Evolutionary conservation across 2,797 vertebrate species (phyloP).

Genomic region (Alauda arvensis): DNA sequence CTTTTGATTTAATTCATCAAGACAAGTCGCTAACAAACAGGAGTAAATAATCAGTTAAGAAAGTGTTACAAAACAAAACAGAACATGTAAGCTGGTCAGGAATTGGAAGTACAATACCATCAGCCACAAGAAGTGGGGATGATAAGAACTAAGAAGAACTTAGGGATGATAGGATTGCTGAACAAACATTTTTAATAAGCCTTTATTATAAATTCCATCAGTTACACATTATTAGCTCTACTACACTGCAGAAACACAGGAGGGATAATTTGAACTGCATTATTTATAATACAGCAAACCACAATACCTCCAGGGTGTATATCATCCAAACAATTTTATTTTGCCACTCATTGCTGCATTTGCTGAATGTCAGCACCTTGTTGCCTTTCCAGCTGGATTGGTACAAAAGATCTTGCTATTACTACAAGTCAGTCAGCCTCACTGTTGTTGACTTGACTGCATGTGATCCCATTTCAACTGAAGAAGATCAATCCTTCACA

Average conservation of each 20-base stretch:
- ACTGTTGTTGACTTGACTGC: not conserved
- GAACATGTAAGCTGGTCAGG: slow-evolving; percentile 1
- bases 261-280: slow-evolving; percentile 29
- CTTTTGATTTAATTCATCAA: slow-evolving; percentile 9
- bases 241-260: slow-evolving; percentile 30
- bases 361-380: slow-evolving; percentile 35
- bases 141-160: not conserved
- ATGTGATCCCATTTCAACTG: not conserved
- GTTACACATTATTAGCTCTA: slow-evolving; percentile 66
- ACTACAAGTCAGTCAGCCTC: not conserved
- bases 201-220: slow-evolving; percentile 70
- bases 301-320: slow-evolving; percentile 20
- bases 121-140: not conserved
- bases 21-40: slow-evolving; percentile 10
- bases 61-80: not conserved
- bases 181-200: slow-evolving; percentile 68
- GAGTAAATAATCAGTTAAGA: slow-evolving; percentile 26
- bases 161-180: slow-evolving; percentile 41
- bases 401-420: not conserved
- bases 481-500: not conserved
- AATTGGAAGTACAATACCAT: not conserved
- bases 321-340: slow-evolving; percentile 27
- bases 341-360: slow-evolving; percentile 8
- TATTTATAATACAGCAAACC: slow-evolving; percentile 59
- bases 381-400: not conserved